These are phyloP conservation scores for Ornithoptera alexandrae DNA, from an alignment of 2,888 invertebrate species.

Conservation along the genomic window DNA sequence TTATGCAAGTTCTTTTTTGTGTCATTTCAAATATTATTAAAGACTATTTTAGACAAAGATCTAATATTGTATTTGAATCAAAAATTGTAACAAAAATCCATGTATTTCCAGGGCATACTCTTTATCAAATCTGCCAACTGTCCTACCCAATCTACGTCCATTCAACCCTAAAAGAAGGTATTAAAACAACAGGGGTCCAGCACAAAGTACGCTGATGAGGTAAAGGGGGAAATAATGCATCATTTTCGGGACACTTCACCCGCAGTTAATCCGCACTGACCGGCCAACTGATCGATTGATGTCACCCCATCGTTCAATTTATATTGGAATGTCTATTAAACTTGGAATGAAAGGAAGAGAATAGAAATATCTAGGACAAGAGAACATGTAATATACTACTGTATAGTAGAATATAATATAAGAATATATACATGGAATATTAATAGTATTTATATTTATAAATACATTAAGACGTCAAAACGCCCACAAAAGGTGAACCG, in stretches of 20 bases:
- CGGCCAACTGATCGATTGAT: constrained; percentile 51
- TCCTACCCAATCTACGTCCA: constrained; percentile 39
- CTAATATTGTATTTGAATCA: background rate
- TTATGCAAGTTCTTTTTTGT: too few species aligned
- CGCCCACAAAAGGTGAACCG: too few species aligned
- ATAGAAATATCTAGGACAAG: constrained; percentile 1
- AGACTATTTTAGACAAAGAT: background rate
- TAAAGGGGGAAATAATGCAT: constrained; percentile 76
- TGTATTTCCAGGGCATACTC: background rate
- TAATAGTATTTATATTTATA: too few species aligned
- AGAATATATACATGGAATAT: too few species aligned
- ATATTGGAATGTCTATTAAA: constrained; percentile 56
- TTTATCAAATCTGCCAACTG: constrained; percentile 6
- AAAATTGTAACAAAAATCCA: background rate
- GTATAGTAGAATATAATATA: too few species aligned
- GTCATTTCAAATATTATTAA: too few species aligned
- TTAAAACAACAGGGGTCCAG: constrained; percentile 70
- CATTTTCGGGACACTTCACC: constrained; percentile 77
- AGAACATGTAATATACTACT: background rate
- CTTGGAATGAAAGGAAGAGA: constrained; percentile 33
- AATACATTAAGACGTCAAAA: too few species aligned
- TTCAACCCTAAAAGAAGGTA: constrained; percentile 71
- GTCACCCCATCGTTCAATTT: constrained; percentile 43
- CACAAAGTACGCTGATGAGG: constrained; percentile 73
- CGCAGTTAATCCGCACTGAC: constrained; percentile 61